Base-by-base conservation (phyloP, 1,140 invertebrate genomes). In the Gryon sp. region DNA sequence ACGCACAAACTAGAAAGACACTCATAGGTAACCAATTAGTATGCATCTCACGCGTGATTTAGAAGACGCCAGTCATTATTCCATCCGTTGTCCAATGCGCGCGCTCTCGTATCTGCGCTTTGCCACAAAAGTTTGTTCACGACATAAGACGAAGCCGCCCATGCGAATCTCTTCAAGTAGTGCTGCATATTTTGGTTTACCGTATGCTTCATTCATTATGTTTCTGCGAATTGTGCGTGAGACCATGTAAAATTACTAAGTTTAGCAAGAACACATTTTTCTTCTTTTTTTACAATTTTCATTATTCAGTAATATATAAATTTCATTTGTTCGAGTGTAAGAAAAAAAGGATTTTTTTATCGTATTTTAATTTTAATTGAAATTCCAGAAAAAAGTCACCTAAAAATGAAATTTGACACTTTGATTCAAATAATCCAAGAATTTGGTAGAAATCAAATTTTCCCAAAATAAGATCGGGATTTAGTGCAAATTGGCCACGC, bases 31-130 rank as follows among this genome's bases (percentile, higher is more conserved):
- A 76, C 70, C 74, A 83, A 85, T 84, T 85, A 84, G 83, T 85
- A 86, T 85, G 85, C 85, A 86, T 78, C 83, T 82, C 82, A 77
- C 82, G n/a, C n/a, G 83, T 86, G 80, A 83, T 84, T 83, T 78
- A 59, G 81, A 77, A 78, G 80, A 81, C 82, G 79, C 80, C 80
- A 78, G 84, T 83, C 83, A 83, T 86, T 86, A 85, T 84, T 85
- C 84, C 80, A 83, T 85, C 82, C 83, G 81, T 62, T 77, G 82
- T 78, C 72, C 78, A 65, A 62, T 68, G 60, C 50, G 53, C 68
- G 53, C 45, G n/a, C 28, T 38, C 28, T 36, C 20, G 26, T 4
- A 34, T 11, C 20, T 4, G 11, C 26, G 22, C 24, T 19, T 24
- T 41, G 19, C 48, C 38, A 41, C 62, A 43, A 38, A 41, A 36